Percentiles rank a stretch among this genome's conserved stretches.
phyloP scores from a whole-genome alignment of 2,888 invertebrate species.

The Andricus curvator region DNA sequence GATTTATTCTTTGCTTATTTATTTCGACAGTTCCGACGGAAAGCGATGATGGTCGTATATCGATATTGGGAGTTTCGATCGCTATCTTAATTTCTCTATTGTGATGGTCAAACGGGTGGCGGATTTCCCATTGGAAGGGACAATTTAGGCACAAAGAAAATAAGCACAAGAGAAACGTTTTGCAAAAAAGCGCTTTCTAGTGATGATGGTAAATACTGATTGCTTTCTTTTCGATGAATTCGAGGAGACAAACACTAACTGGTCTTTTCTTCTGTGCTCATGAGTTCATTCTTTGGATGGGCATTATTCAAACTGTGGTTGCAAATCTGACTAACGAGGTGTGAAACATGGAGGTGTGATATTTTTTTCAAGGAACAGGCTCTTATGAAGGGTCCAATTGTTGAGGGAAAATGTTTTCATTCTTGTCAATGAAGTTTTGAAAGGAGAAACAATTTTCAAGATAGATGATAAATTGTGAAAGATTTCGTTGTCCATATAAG shows the following conservation, averaged over 20 bases:
- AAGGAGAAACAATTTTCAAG: not conserved
- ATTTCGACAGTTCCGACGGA: slow-evolving; percentile 28
- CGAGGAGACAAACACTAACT: slow-evolving; percentile 12
- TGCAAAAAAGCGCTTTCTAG: not conserved
- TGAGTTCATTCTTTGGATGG: slow-evolving; percentile 17
- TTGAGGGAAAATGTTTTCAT: not conserved
- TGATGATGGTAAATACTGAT: slow-evolving; percentile 18
- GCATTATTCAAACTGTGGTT: slow-evolving; percentile 11
- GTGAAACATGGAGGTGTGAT: slow-evolving; percentile 20
- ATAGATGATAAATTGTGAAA: not conserved
- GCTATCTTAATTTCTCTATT: slow-evolving; percentile 35
- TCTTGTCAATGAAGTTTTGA: not conserved
- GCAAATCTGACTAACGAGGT: slow-evolving; percentile 33
- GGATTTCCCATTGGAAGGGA: slow-evolving; percentile 5
- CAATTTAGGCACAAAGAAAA: slow-evolving; percentile 23
- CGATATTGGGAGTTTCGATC: slow-evolving; percentile 27
- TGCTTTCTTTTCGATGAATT: slow-evolving; percentile 24
- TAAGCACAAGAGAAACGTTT: slow-evolving; percentile 11
- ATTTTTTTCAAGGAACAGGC: not conserved
- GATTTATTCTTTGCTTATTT: slow-evolving; percentile 26
- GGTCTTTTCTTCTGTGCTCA: slow-evolving; percentile 3
- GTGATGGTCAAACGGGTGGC: slow-evolving; percentile 8
- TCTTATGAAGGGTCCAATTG: not conserved
- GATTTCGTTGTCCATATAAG: not conserved
- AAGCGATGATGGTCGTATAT: slow-evolving; percentile 13